Percentiles rank a stretch among this genome's conserved stretches.
Evolutionary conservation across 2,113 vertebrate species (phyloP).

Genomic region (Lathamus discolor): DNA sequence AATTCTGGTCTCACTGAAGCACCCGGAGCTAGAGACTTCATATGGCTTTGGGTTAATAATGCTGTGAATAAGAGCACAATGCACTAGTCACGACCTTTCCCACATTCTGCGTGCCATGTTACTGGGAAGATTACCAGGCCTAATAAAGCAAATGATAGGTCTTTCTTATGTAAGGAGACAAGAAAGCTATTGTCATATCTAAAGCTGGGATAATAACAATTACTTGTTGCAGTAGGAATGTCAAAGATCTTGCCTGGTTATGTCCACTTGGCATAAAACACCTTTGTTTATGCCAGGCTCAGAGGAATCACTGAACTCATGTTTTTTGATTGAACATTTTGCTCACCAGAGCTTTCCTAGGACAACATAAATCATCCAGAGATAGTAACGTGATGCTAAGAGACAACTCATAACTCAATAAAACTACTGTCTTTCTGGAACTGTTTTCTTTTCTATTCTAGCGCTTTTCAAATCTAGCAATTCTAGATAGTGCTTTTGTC

Average conservation of each 20-base stretch:
- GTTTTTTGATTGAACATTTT: constrained; percentile 15
- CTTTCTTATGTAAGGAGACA: neutral
- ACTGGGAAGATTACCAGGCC: neutral
- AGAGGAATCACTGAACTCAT: constrained; percentile 14
- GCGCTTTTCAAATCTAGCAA: neutral
- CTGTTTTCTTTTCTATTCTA: neutral
- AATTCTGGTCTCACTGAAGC: neutral
- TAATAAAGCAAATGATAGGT: neutral
- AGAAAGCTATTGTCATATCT: constrained; percentile 22
- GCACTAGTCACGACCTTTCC: neutral
- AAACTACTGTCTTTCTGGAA: neutral
- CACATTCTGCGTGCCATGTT: rapidly evolving
- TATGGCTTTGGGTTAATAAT: neutral
- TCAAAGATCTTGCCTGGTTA: constrained; percentile 24
- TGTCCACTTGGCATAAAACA: constrained; percentile 16
- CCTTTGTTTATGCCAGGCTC: constrained; percentile 65
- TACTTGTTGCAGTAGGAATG: constrained; percentile 47
- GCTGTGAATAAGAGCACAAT: rapidly evolving
- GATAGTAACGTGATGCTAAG: neutral
- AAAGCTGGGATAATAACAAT: neutral
- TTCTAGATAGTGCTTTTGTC: neutral
- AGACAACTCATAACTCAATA: neutral
- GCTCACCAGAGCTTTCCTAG: neutral
- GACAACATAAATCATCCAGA: neutral
- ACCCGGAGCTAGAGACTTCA: neutral